Evolutionary conservation across 2,113 vertebrate species (phyloP).

Genomic region (Myanophis thanlyinensis): DNA sequence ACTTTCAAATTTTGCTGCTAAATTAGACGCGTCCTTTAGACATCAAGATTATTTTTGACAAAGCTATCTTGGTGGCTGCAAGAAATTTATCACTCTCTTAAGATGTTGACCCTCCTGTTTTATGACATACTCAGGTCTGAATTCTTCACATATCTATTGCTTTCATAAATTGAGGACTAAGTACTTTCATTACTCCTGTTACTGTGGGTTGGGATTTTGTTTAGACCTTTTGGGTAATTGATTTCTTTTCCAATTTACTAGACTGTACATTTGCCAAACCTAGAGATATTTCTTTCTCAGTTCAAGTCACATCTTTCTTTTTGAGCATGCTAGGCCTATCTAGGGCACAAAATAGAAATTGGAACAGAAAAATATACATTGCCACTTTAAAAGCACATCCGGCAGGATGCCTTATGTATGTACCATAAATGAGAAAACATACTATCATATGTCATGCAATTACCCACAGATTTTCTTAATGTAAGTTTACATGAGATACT

Average conservation of each 20-base stretch:
- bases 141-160: constrained; percentile 9
- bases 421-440: background rate
- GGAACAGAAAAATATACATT: background rate
- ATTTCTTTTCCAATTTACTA: constrained; percentile 37
- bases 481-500: no score
- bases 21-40: background rate
- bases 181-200: constrained; percentile 28
- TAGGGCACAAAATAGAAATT: background rate
- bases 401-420: background rate
- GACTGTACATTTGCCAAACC: constrained; percentile 4
- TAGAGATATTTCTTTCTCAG: constrained; percentile 12
- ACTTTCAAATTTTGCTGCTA: background rate
- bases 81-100: background rate
- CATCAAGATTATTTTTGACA: background rate
- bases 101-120: background rate
- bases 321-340: background rate
- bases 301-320: constrained; percentile 24
- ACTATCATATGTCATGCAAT: background rate
- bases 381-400: background rate
- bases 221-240: constrained; percentile 13
- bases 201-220: constrained; percentile 10
- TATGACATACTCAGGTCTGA: constrained; percentile 20
- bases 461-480: background rate
- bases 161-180: constrained; percentile 33
- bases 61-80: background rate